phyloP scores from a whole-genome alignment of 2,113 vertebrate genomes.

The Datnioides undecimradiatus region DNA sequence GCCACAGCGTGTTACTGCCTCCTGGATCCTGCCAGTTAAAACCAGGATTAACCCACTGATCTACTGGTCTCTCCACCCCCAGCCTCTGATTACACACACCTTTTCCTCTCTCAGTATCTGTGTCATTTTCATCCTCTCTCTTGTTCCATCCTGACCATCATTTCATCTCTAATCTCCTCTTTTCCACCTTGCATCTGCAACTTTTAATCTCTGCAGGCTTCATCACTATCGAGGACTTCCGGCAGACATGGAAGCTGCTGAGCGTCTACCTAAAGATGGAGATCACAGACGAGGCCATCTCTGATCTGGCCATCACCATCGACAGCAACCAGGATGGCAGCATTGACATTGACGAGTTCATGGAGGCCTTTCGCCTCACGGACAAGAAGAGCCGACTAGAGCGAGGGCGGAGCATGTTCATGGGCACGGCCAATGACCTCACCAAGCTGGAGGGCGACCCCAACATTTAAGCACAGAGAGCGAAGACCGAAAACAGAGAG shows the following conservation, averaged over 20 bases:
- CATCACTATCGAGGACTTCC: slow-evolving; percentile 93
- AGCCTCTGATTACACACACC: background rate
- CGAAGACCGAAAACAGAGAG: background rate
- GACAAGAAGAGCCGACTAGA: slow-evolving; percentile 86
- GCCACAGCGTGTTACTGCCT: slow-evolving; percentile 3
- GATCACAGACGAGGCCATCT: slow-evolving; percentile 88
- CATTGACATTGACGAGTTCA: slow-evolving; percentile 95
- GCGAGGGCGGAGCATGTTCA: slow-evolving; percentile 81
- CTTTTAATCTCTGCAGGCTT: slow-evolving; percentile 81
- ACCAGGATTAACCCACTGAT: slow-evolving; percentile 75
- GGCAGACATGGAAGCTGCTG: slow-evolving; percentile 93
- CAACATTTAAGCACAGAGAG: slow-evolving; percentile 60
- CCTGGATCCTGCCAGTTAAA: slow-evolving; percentile 46
- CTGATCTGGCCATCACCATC: slow-evolving; percentile 89
- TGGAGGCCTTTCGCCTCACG: slow-evolving; percentile 95
- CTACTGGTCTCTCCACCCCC: slow-evolving; percentile 38
- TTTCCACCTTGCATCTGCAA: background rate
- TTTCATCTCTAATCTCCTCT: background rate
- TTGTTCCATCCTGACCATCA: background rate
- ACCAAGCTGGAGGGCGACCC: slow-evolving; percentile 73
- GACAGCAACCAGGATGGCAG: slow-evolving; percentile 94
- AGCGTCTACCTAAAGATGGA: slow-evolving; percentile 90
- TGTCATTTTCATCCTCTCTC: background rate
- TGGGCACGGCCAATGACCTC: slow-evolving; percentile 74
- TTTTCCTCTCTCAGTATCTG: background rate